A percentile compares a stretch with the other conserved stretches of the same genome.
phyloP scores from a whole-genome alignment of 2,888 invertebrate genomes.

The Octonoba sinensis region DNA sequence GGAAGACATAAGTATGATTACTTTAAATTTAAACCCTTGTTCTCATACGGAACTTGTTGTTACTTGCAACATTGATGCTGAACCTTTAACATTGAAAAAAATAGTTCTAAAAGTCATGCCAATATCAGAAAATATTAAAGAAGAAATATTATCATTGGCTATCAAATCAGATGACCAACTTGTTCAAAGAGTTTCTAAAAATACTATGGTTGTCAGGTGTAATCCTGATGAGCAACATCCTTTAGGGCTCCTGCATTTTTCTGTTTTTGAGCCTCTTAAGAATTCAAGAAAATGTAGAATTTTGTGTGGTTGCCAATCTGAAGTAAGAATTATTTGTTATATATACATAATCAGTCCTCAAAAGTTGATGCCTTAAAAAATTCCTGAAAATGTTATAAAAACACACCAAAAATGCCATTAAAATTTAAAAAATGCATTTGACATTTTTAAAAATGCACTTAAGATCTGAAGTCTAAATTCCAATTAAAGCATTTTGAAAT shows the following conservation, averaged over 20 bases:
- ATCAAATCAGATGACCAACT: conserved; percentile 77
- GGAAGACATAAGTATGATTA: conserved; percentile 42
- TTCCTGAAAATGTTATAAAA: neutral
- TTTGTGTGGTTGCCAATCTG: conserved; percentile 76
- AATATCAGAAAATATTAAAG: conserved; percentile 76
- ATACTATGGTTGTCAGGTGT: conserved; percentile 81
- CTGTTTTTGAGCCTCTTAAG: conserved; percentile 73
- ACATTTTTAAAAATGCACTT: too few relatives aligned
- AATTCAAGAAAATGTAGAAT: conserved; percentile 74
- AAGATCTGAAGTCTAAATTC: too few relatives aligned
- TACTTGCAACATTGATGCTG: conserved; percentile 77
- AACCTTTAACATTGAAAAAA: conserved; percentile 76
- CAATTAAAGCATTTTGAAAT: too few relatives aligned
- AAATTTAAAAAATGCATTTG: too few relatives aligned
- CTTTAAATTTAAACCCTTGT: conserved; percentile 72
- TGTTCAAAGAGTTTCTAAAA: conserved; percentile 80
- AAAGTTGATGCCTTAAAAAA: neutral
- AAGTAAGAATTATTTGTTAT: conserved; percentile 69
- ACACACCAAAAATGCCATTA: too few relatives aligned
- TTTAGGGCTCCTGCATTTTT: conserved; percentile 80
- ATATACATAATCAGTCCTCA: neutral
- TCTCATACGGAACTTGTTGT: conserved; percentile 79
- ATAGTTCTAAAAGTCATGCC: conserved; percentile 76
- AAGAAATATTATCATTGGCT: conserved; percentile 76
- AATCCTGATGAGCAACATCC: conserved; percentile 78